phyloP scores from a whole-genome alignment of 1,140 invertebrate species.

The Anastrepha ludens region DNA sequence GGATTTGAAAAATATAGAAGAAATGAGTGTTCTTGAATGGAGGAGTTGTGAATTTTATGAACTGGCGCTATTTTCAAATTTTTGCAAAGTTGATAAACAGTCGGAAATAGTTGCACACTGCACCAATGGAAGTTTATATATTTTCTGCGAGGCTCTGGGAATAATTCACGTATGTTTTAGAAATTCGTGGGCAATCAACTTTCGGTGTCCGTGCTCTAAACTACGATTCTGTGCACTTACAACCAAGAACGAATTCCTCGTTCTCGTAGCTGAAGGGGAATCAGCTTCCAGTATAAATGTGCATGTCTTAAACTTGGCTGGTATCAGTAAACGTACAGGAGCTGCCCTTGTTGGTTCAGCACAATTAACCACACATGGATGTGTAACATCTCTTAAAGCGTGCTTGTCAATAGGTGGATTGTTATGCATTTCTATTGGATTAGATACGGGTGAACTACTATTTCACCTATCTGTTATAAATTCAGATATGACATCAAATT shows the following conservation, averaged over 20 bases:
- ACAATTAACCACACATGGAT: neutral
- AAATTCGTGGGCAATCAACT: neutral
- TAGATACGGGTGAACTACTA: slow-evolving; percentile 21
- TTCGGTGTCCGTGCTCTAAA: neutral
- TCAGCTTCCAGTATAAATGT: neutral
- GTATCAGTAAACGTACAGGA: neutral
- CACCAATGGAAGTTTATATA: neutral
- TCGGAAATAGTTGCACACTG: neutral
- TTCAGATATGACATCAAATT: slow-evolving; percentile 5
- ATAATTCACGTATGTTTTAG: neutral
- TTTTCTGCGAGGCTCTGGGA: neutral
- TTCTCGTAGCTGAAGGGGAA: neutral
- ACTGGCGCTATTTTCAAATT: neutral
- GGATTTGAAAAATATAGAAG: no score
- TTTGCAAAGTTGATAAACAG: neutral
- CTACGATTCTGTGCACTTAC: neutral
- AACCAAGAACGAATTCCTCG: neutral
- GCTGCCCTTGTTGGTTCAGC: neutral
- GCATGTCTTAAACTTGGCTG: neutral
- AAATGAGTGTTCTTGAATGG: slow-evolving; percentile 23
- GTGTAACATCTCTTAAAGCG: neutral
- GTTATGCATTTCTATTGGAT: slow-evolving; percentile 26
- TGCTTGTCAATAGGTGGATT: neutral
- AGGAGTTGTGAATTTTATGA: slow-evolving; percentile 19
- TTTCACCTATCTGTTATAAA: neutral